Base-by-base conservation (phyloP, 1,140 invertebrate species). In the Thaumatotibia leucotreta region DNA sequence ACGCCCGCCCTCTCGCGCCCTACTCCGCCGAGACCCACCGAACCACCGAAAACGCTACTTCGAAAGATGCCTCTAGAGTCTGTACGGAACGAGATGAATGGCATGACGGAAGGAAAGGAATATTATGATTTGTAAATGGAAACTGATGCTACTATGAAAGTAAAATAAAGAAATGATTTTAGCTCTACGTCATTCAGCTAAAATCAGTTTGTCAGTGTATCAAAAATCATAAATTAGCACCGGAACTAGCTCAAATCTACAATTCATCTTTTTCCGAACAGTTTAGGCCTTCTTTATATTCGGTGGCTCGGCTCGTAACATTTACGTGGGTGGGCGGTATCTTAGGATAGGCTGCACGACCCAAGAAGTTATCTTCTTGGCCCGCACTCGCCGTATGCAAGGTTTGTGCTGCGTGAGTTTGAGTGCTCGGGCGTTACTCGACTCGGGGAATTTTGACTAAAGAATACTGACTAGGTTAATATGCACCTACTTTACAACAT, bases 381-480 rank as follows among this genome's bases (percentile, higher is more conserved):
- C 22, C 17, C 23, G 24, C 64, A 50, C 64, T 31, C 39, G 31
- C 29, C 64, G 23, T 50, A 27, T 63, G 49, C 50, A 54, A 63
- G 61, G 64, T 62, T 73, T 68, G 74, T 76, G 75, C 75, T 77
- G 68, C 63, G 73, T 74, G 75, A 73, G 72, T 65, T 74, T 68
- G 66, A 73, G 75, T 77, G 75, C 73, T 72, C 69, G 73, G 75
- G 70, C 73, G 75, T 67, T 39, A 75, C 69, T 76, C 73, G 70
- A 72, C 69, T 74, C 67, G 71, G 68, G 69, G 65, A 61, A 66
- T 71, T 69, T 74, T 70, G 67, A 33, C 4, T 14, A 54, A 54
- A 54, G n/a, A 29, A n/a, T 58, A 58, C 52, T 58, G 52, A 27
- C 52, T 27, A 58, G 24, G 1, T 58, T 45, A 45, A 9, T 29